Evolutionary conservation across 2,113 vertebrate genomes (phyloP).

Genomic region (Athene cunicularia): DNA sequence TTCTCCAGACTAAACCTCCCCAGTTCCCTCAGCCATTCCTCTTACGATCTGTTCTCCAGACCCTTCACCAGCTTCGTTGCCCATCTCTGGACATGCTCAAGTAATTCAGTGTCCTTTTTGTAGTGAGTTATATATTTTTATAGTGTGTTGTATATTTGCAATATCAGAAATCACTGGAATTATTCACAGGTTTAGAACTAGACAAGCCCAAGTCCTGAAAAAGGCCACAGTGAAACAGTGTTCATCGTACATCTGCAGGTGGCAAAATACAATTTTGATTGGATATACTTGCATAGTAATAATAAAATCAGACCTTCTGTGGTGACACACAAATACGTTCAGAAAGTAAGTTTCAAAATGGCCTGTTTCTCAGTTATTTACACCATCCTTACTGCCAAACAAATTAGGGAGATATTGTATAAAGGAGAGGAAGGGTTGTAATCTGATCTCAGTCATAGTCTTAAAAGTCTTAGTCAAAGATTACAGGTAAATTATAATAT

Average conservation of each 20-base stretch:
- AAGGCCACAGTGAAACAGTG: rapidly evolving
- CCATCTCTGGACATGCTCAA: no score
- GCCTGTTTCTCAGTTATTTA: neutral
- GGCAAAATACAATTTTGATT: neutral
- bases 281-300: neutral
- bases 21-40: no score
- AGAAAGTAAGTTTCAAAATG: neutral
- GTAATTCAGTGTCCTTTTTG: no score
- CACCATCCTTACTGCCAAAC: neutral
- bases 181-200: neutral
- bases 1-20: no score
- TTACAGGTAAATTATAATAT: neutral
- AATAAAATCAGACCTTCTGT: neutral
- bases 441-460: neutral
- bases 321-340: neutral
- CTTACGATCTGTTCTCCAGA: no score
- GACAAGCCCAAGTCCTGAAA: neutral
- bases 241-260: neutral
- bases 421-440: neutral
- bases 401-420: neutral
- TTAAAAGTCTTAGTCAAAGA: neutral
- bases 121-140: no score
- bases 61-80: no score
- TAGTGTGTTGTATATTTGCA: neutral
- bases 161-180: neutral